Conservation (phyloP, 2,113 vertebrate species). For the Leuciscus idus region DNA sequence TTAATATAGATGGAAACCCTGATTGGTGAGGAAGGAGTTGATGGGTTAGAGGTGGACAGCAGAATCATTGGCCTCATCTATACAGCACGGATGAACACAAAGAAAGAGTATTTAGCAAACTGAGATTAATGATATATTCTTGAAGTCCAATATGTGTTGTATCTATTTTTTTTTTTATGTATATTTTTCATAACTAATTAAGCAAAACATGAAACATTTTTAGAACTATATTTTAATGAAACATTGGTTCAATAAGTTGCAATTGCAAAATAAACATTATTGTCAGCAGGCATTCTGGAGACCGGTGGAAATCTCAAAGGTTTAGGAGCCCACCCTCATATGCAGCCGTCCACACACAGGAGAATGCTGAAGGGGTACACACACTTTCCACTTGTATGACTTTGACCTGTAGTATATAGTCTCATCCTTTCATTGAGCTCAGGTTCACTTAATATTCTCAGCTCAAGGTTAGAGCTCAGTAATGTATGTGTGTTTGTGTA, state of each 20-base stretch:
- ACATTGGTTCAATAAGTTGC: neutral
- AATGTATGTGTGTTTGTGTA: constrained; percentile 1
- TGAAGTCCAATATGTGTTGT: neutral
- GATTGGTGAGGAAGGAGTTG: constrained; percentile 66
- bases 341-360: neutral
- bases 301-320: neutral
- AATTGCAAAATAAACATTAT: neutral
- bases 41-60: constrained; percentile 69
- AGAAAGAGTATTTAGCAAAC: constrained; percentile 60
- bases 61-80: constrained; percentile 76
- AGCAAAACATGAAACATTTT: neutral
- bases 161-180: neutral
- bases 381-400: neutral
- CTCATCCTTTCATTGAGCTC: neutral
- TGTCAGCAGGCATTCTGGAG: neutral
- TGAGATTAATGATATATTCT: neutral
- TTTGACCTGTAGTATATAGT: neutral
- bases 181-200: neutral
- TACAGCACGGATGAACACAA: constrained; percentile 69
- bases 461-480: neutral
- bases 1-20: constrained; percentile 62
- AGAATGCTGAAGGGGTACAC: constrained; percentile 33
- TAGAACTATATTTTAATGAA: neutral
- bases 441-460: neutral
- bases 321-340: neutral